Evolutionary conservation across 2,113 vertebrate genomes (phyloP), one percentile per base, ranked within the genome.

Genomic region (Anser cygnoides): DNA sequence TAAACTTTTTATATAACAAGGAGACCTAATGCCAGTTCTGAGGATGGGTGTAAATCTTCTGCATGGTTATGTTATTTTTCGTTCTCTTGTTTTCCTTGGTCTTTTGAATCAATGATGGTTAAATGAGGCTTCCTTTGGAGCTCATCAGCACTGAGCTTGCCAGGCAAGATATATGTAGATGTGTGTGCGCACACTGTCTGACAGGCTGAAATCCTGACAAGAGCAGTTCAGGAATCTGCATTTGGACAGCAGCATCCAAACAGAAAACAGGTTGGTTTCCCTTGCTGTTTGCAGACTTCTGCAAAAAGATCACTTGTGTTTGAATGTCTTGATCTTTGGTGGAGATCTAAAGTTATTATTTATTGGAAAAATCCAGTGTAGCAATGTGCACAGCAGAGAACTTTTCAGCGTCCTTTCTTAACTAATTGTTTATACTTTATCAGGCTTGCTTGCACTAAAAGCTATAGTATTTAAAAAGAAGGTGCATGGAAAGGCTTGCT

Each of bases 161-260:
- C 63, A 71, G 49, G 21, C 79, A 77, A 55, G 10, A 14, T 57
- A 5, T 55, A 1, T 25, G 14, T 54, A 74, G 63, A 54, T 2
- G 3, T 5, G 2, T 9, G 11, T 33, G 22, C 5, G 2, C 35
- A 15, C 71, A 66, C 77, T 28, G 37, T 37, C 37, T 93, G 55
- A 66, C 66, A n/a, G 31, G 37, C 76, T 81, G 86, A 63, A 90
- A 77, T 81, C 65, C 63, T 87, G 65, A 74, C 33, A 55, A 62
- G 68, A 71, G 62, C 72, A 67, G 29, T 95, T 97, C 92, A 95
- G 95, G 83, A 93, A 89, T 90, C 73, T 84, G n/a, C 37, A 33
- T 93, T 93, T 96, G 96, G 94, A 93, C 91, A 94, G 92, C 94
- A 96, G 68, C 86, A 93, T 41, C 65, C 75, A 77, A 74, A 67